Base-by-base conservation (phyloP, 2,113 vertebrate species). In the Atractosteus spatula region DNA sequence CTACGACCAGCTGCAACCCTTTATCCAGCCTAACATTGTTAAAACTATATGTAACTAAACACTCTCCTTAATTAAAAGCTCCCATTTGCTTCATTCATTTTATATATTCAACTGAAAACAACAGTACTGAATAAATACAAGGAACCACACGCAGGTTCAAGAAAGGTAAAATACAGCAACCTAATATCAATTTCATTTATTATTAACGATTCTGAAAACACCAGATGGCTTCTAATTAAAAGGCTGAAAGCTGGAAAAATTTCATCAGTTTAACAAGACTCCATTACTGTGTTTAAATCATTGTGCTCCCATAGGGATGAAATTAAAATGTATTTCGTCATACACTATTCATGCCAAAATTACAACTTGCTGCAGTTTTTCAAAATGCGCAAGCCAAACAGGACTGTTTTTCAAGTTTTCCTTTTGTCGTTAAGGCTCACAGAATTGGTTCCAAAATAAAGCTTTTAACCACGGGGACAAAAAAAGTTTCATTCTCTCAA, bases 401-500 rank as follows among this genome's bases (percentile, higher is more conserved):
- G 29, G 29, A 29, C 29, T 29, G 29, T 29, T 29, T 29, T 29
- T 7, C 47, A 51, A 51, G 10, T 10, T 51, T 51, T 5, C 47
- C 47, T 51, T 51, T 51, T 51, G 10, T 51, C 47, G 5, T 5
- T 51, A 10, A 7, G 1, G 47, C 47, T 10, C 10, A 51, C 5
- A 51, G 5, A 51, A 51, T 29, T 29, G 29, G 29, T 29, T 29
- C 29, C 29, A 29, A 29, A 29, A 29, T 29, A 29, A 29, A 29
- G 29, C 29, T 29, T 29, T 29, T 29, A 29, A 29, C 42, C 64
- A 54, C 41, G 11, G 5, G 54, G 61, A 11, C 10, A 74, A 54
- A 80, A 73, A 54, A 80, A 47, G 68, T 71, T 61, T 61, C 17
- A 55, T 68, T 76, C 75, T 51, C 0, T 4, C 55, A 44, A 67